A percentile compares a stretch with the other conserved stretches of the same genome.
phyloP scores from a whole-genome alignment of 2,797 vertebrate species.

The Avahi laniger region DNA sequence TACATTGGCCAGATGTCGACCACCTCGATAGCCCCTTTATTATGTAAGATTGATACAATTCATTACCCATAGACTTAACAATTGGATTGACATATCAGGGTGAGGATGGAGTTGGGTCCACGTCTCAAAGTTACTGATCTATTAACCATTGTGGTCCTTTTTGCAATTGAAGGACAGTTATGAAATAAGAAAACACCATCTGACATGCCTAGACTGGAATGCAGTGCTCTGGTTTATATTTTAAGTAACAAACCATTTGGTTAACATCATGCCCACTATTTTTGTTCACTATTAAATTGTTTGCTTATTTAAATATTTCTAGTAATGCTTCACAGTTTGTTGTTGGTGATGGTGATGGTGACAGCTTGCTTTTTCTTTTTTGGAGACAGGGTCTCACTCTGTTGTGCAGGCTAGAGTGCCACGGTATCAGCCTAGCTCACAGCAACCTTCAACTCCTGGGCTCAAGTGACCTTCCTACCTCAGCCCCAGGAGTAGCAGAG shows the following conservation, averaged over 20 bases:
- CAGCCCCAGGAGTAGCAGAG: no score
- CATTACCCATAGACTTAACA: neutral
- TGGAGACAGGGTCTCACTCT: no score
- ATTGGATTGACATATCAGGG: neutral
- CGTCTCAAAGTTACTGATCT: neutral
- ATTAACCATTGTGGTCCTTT: neutral
- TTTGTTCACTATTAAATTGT: neutral
- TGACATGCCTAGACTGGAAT: neutral
- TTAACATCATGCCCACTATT: neutral
- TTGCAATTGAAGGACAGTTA: neutral
- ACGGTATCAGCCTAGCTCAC: no score
- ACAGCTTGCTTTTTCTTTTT: neutral
- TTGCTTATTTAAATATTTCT: neutral
- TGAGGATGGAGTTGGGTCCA: neutral
- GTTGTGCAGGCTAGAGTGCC: no score
- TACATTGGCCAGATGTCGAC: no score
- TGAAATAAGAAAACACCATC: neutral
- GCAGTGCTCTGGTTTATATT: neutral
- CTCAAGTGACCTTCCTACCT: no score
- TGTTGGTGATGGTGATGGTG: neutral
- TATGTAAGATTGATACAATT: neutral
- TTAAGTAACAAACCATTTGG: neutral
- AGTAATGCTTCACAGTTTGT: neutral
- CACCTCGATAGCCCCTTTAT: neutral
- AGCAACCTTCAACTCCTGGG: no score